A percentile compares a stretch with the other conserved stretches of the same genome.
phyloP scores from a whole-genome alignment of 2,797 vertebrate species.

The Hozukius guyotensis region DNA sequence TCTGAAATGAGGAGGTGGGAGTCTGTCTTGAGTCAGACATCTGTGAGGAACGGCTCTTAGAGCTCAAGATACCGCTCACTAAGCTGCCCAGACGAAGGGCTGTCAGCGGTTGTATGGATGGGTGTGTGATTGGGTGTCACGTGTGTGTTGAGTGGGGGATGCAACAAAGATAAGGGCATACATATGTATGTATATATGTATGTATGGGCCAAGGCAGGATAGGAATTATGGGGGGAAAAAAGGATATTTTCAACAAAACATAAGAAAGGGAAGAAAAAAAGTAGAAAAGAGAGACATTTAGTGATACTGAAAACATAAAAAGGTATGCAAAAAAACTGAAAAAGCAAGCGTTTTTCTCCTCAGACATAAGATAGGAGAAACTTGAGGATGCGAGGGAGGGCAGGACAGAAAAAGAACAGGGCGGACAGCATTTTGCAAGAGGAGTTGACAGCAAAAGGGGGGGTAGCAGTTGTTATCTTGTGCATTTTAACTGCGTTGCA shows the following conservation, averaged over 20 bases:
- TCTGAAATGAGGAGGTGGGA: slow-evolving; percentile 81
- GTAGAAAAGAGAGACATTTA: slow-evolving; percentile 16
- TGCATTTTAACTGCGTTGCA: background rate
- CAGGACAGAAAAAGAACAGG: slow-evolving; percentile 17
- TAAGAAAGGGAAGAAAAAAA: slow-evolving; percentile 27
- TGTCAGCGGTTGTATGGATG: slow-evolving; percentile 48
- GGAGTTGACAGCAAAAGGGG: background rate
- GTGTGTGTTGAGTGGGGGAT: slow-evolving; percentile 4
- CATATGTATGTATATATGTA: background rate
- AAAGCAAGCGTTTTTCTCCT: background rate
- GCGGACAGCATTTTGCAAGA: slow-evolving; percentile 14
- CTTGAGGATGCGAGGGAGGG: slow-evolving; percentile 1
- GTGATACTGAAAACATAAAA: slow-evolving; percentile 27
- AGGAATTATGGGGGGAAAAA: background rate
- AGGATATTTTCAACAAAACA: slow-evolving; percentile 38
- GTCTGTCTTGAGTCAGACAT: slow-evolving; percentile 81
- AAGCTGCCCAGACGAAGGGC: slow-evolving; percentile 77
- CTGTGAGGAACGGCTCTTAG: slow-evolving; percentile 79
- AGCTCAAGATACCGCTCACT: slow-evolving; percentile 80
- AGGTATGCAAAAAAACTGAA: background rate
- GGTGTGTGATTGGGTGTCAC: slow-evolving; percentile 21
- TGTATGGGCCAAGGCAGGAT: slow-evolving; percentile 21
- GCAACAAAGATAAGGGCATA: slow-evolving; percentile 14
- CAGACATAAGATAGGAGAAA: slow-evolving; percentile 1
- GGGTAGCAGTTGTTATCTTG: background rate